Evolutionary conservation across 1,140 invertebrate species (phyloP).

Genomic region (Sitodiplosis mosellana): DNA sequence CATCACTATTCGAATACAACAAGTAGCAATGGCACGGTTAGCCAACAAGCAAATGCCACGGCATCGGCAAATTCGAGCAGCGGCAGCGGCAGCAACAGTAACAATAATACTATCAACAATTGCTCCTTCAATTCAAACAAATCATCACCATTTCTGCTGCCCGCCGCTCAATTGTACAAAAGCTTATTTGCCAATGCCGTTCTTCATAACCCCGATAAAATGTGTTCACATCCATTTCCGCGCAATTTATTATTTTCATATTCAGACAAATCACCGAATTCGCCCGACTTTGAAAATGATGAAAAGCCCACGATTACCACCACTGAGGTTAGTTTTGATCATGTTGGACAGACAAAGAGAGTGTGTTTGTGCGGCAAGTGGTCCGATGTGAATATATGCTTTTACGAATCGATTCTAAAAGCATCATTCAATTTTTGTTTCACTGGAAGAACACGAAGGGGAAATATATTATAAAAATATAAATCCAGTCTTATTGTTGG

Average conservation of each 20-base stretch:
- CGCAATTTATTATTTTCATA: conserved; percentile 20
- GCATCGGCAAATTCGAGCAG: conserved; percentile 13
- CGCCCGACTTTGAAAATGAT: not conserved
- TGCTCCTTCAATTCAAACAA: conserved; percentile 4
- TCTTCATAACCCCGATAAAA: conserved; percentile 28
- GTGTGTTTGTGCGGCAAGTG: too few species aligned
- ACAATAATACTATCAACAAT: too few species aligned
- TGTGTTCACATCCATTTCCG: conserved; percentile 13
- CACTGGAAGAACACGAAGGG: too few species aligned
- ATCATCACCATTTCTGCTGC: conserved; percentile 37
- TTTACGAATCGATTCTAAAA: too few species aligned
- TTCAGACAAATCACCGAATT: conserved; percentile 5
- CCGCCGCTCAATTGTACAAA: conserved; percentile 56
- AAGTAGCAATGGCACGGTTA: conserved; percentile 4
- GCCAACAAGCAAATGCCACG: conserved; percentile 25
- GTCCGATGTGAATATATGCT: too few species aligned
- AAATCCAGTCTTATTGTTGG: too few species aligned
- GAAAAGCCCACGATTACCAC: not conserved
- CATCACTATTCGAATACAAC: too few species aligned
- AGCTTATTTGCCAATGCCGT: conserved; percentile 50
- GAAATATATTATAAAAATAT: too few species aligned
- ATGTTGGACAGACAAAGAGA: too few species aligned
- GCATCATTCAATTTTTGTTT: too few species aligned
- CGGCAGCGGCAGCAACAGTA: too few species aligned
- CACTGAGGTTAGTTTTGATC: not conserved